Evolutionary conservation across 1,140 invertebrate species (phyloP).

Genomic region (Heliconius congener): DNA sequence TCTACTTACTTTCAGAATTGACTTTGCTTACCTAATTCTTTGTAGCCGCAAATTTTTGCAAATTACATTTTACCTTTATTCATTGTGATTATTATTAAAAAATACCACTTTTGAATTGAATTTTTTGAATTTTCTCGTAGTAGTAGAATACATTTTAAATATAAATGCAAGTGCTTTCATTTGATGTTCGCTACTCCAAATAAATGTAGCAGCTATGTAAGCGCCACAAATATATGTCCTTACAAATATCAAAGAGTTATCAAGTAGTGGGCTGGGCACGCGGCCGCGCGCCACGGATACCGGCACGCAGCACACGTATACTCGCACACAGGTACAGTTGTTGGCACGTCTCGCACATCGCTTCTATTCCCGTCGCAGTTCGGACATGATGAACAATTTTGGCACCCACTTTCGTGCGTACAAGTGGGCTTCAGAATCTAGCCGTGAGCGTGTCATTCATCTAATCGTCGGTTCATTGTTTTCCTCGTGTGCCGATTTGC

Average conservation of each 20-base stretch:
- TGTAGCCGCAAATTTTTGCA: slow-evolving; percentile 73
- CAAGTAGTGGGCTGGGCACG: slow-evolving; percentile 41
- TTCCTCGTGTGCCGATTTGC: slow-evolving; percentile 71
- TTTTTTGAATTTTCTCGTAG: background rate
- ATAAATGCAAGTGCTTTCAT: background rate
- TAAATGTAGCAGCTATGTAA: slow-evolving; percentile 13
- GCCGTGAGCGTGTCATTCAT: slow-evolving; percentile 75
- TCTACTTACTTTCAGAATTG: slow-evolving; percentile 79
- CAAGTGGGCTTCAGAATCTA: slow-evolving; percentile 62
- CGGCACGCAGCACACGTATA: slow-evolving; percentile 46
- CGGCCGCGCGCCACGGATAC: slow-evolving; percentile 60
- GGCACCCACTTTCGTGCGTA: slow-evolving; percentile 68
- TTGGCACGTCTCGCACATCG: slow-evolving; percentile 66
- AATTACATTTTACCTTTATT: slow-evolving; percentile 75
- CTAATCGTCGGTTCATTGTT: slow-evolving; percentile 75
- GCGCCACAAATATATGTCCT: slow-evolving; percentile 19
- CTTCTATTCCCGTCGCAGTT: slow-evolving; percentile 74
- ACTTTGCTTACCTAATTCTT: slow-evolving; percentile 79
- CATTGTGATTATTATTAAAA: slow-evolving; percentile 29
- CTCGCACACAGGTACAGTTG: slow-evolving; percentile 49
- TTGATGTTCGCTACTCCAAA: background rate
- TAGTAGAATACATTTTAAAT: background rate
- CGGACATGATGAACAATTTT: slow-evolving; percentile 76
- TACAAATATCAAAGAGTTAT: slow-evolving; percentile 42
- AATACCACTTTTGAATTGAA: background rate